These are phyloP conservation scores for Chaetodon auriga DNA, from an alignment of 2,113 vertebrate species.

Conservation along the genomic window DNA sequence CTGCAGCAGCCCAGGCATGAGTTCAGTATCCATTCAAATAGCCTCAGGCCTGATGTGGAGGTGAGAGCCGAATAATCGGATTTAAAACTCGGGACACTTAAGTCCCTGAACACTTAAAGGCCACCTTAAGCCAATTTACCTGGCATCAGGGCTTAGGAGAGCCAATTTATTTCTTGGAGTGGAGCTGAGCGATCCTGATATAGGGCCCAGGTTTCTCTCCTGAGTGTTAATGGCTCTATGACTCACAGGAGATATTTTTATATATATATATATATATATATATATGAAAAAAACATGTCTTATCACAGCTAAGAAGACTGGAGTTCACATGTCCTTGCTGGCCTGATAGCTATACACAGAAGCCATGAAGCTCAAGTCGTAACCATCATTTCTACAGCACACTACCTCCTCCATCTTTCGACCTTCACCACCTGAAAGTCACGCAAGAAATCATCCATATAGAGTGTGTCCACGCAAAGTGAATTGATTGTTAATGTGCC, in stretches of 20 bases:
- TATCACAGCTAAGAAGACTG: constrained; percentile 55
- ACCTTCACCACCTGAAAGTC: constrained; percentile 43
- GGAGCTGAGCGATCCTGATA: constrained; percentile 73
- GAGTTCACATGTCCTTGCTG: constrained; percentile 57
- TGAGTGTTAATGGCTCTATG: constrained; percentile 71
- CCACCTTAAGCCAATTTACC: constrained; percentile 86
- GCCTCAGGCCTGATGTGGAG: constrained; percentile 76
- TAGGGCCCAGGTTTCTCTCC: constrained; percentile 56
- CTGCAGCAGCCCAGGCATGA: constrained; percentile 40
- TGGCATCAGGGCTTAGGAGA: constrained; percentile 78
- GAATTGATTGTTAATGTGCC: constrained; percentile 48
- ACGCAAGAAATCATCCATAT: constrained; percentile 10
- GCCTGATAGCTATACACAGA: constrained; percentile 31
- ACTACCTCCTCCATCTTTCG: constrained; percentile 35
- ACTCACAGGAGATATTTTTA: constrained; percentile 70
- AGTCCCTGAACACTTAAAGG: constrained; percentile 82
- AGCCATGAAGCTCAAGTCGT: constrained; percentile 37
- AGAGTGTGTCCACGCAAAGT: constrained; percentile 37
- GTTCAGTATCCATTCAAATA: constrained; percentile 66
- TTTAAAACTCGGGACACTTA: constrained; percentile 81
- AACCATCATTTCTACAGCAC: constrained; percentile 32
- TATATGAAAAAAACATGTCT: constrained; percentile 6
- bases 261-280: constrained; percentile 38
- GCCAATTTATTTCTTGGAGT: constrained; percentile 81
- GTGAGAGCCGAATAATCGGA: constrained; percentile 81